A percentile compares a stretch with the other conserved stretches of the same genome.
These are phyloP conservation scores for Chaetophractus vellerosus DNA, from an alignment of 2,797 vertebrate genomes.

Conservation along the genomic window DNA sequence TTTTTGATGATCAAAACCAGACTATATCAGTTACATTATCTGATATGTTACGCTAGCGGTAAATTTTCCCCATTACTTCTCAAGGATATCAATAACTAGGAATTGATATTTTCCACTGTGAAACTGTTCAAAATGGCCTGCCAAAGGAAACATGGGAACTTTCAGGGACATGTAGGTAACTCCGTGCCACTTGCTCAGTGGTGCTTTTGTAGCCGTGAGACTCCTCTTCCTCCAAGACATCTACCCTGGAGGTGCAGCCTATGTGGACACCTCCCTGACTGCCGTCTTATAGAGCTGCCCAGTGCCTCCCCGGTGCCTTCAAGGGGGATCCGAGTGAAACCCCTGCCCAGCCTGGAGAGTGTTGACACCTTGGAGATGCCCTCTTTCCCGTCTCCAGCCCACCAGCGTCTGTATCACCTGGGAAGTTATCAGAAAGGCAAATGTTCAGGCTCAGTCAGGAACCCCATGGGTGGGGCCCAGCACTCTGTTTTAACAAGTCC, in stretches of 20 bases:
- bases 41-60: background rate
- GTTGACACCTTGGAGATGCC: background rate
- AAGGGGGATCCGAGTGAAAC: too few species aligned
- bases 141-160: background rate
- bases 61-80: background rate
- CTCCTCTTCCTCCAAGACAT: background rate
- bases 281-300: background rate
- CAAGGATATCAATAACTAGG: background rate
- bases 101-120: background rate
- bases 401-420: background rate
- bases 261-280: background rate
- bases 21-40: background rate
- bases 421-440: background rate
- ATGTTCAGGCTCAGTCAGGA: background rate
- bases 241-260: background rate
- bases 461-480: background rate
- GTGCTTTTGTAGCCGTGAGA: background rate
- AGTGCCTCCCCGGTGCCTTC: background rate
- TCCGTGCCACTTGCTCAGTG: background rate
- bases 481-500: too few species aligned
- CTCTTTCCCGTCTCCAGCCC: background rate
- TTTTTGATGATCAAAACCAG: background rate
- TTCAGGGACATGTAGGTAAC: too few species aligned
- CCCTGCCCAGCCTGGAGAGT: background rate
- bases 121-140: background rate